Evolutionary conservation across 1,140 invertebrate species (phyloP).

Genomic region (Drosophila bocqueti): DNA sequence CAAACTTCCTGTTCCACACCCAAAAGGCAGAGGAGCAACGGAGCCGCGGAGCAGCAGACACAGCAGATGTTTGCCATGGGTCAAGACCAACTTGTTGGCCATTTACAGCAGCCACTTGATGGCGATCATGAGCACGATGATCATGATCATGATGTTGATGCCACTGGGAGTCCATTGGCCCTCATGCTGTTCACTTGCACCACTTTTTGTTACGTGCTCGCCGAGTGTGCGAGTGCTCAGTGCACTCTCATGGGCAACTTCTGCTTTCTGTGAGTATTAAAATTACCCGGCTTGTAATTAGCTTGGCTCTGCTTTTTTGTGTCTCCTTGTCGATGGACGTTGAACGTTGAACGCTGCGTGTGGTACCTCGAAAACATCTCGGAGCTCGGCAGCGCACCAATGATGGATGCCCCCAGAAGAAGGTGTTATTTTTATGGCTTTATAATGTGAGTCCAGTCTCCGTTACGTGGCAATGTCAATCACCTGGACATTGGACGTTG

Average conservation of each 20-base stretch:
- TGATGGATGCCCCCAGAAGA: slow-evolving; percentile 46
- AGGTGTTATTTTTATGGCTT: slow-evolving; percentile 79
- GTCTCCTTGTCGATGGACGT: slow-evolving; percentile 33
- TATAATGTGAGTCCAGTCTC: slow-evolving; percentile 60
- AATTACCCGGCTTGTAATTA: slow-evolving; percentile 82
- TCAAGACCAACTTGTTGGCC: slow-evolving; percentile 60
- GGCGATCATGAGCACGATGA: slow-evolving; percentile 15
- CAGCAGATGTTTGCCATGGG: slow-evolving; percentile 69
- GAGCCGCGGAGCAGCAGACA: slow-evolving; percentile 20
- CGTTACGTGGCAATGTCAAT: slow-evolving; percentile 62
- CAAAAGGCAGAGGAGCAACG: slow-evolving; percentile 12
- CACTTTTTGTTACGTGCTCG: slow-evolving; percentile 71
- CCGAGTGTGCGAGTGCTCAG: slow-evolving; percentile 57
- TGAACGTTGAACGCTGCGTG: slow-evolving; percentile 59
- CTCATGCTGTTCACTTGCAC: slow-evolving; percentile 72
- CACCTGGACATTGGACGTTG: slow-evolving; percentile 39
- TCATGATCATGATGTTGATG: slow-evolving; percentile 35
- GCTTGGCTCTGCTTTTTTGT: slow-evolving; percentile 57
- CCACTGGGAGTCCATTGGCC: slow-evolving; percentile 71
- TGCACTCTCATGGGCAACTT: slow-evolving; percentile 48
- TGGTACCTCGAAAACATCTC: slow-evolving; percentile 50
- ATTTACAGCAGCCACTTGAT: slow-evolving; percentile 58
- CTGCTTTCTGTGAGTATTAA: slow-evolving; percentile 69
- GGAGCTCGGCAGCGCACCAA: slow-evolving; percentile 25
- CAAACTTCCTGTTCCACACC: slow-evolving; percentile 54